A percentile compares a stretch with the other conserved stretches of the same genome.
Evolutionary conservation across 2,797 vertebrate species (phyloP).

Genomic region (Hydrophis major): DNA sequence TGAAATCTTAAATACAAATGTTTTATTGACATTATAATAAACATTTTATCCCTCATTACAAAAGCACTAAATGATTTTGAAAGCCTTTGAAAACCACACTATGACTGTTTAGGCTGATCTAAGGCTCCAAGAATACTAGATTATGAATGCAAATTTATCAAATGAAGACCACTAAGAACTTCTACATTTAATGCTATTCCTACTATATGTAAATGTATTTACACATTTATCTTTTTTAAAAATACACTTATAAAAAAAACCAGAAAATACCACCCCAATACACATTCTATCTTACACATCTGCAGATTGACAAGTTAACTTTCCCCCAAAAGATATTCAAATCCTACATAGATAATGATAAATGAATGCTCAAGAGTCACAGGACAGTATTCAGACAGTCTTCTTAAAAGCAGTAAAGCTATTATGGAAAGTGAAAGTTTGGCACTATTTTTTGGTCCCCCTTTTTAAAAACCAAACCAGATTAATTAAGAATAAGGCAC

Average conservation of each 20-base stretch:
- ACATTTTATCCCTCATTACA: constrained; percentile 93
- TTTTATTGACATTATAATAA: constrained; percentile 99
- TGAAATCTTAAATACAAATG: constrained; percentile 77
- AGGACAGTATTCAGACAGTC: constrained; percentile 64
- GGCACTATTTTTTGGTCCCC: constrained; percentile 82
- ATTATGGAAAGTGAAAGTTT: constrained; percentile 62
- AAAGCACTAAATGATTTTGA: constrained; percentile 92
- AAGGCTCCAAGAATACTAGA: constrained; percentile 72
- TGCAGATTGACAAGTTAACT: constrained; percentile 69
- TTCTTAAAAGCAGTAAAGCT: constrained; percentile 73
- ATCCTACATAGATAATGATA: constrained; percentile 63
- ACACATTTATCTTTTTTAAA: constrained; percentile 76
- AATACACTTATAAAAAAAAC: constrained; percentile 73
- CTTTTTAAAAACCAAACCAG: constrained; percentile 50
- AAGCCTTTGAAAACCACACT: constrained; percentile 78
- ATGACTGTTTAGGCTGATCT: constrained; percentile 76
- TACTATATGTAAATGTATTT: constrained; percentile 91
- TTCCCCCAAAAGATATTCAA: constrained; percentile 68
- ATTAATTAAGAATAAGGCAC: constrained; percentile 93
- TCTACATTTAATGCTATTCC: constrained; percentile 80
- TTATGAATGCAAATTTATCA: constrained; percentile 78
- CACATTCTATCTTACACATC: constrained; percentile 80
- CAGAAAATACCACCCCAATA: constrained; percentile 56
- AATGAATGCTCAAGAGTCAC: constrained; percentile 70
- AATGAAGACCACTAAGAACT: constrained; percentile 76